A percentile compares a stretch with the other conserved stretches of the same genome.
These are phyloP conservation scores for Naso thynnoides DNA, from an alignment of 2,797 vertebrate genomes.

Conservation along the genomic window DNA sequence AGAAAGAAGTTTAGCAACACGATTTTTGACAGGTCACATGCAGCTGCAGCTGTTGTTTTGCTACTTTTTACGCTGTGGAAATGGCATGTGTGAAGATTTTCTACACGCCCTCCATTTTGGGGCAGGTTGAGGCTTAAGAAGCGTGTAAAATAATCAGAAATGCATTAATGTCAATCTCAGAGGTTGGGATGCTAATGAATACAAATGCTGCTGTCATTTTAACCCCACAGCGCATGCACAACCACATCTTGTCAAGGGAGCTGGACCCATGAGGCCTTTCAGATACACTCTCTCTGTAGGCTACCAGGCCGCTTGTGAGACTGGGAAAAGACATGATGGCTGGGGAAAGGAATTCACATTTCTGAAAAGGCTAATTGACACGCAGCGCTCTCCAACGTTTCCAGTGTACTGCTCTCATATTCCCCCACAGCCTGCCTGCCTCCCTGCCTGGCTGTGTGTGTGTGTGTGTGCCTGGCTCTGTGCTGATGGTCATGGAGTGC, in stretches of 20 bases:
- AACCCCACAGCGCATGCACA: constrained; percentile 30
- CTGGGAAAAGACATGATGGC: constrained; percentile 66
- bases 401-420: constrained; percentile 76
- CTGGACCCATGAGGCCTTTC: constrained; percentile 52
- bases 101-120: constrained; percentile 1
- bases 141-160: constrained; percentile 45
- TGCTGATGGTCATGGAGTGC: constrained; percentile 80
- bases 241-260: constrained; percentile 25
- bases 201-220: constrained; percentile 59
- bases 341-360: constrained; percentile 75
- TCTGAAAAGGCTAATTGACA: constrained; percentile 83
- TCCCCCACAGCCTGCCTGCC: constrained; percentile 67
- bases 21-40: constrained; percentile 2
- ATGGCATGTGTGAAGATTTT: neutral
- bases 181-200: constrained; percentile 61
- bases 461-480: constrained; percentile 58
- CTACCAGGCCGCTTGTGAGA: constrained; percentile 59
- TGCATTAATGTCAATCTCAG: constrained; percentile 24
- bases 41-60: constrained; percentile 1
- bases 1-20: neutral
- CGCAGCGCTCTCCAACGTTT: constrained; percentile 74
- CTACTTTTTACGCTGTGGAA: constrained; percentile 5
- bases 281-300: constrained; percentile 54
- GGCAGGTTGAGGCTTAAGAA: constrained; percentile 7
- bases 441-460: constrained; percentile 25